Evolutionary conservation across 2,888 invertebrate genomes (phyloP).

Genomic region (Clivina fossor): DNA sequence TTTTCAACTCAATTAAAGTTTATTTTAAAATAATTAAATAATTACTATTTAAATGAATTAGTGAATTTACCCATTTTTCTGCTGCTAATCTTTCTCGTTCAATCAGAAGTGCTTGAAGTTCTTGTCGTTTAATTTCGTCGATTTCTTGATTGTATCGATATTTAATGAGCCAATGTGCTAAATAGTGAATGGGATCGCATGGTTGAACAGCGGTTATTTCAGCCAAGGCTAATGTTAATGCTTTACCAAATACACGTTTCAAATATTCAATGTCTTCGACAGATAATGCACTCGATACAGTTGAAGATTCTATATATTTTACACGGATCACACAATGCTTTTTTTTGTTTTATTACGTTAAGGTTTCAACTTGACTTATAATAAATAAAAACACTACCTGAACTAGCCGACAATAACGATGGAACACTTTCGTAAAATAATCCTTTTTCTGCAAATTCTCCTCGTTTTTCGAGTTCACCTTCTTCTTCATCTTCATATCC

Average conservation of each 20-base stretch:
- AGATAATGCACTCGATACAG: constrained; percentile 41
- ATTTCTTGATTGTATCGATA: constrained; percentile 54
- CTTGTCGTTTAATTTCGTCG: constrained; percentile 45
- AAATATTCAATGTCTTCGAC: constrained; percentile 50
- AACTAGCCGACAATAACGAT: neutral
- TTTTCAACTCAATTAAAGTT: too few relatives aligned
- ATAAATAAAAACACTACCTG: too few relatives aligned
- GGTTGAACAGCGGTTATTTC: constrained; percentile 55
- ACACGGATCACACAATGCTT: too few relatives aligned
- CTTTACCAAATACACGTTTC: constrained; percentile 49
- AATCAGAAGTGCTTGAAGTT: constrained; percentile 47
- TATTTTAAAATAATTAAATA: neutral
- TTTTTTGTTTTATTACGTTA: too few relatives aligned
- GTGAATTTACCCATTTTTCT: constrained; percentile 46
- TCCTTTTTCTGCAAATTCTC: constrained; percentile 4
- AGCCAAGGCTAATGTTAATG: constrained; percentile 52
- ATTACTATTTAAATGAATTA: neutral
- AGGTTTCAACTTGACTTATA: too few relatives aligned
- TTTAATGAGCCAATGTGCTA: constrained; percentile 56
- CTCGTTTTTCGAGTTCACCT: neutral
- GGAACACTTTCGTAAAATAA: neutral
- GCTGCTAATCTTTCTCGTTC: constrained; percentile 48
- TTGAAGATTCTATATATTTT: constrained; percentile 14
- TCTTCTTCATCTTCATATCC: constrained; percentile 14
- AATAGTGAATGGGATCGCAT: constrained; percentile 54